Base-by-base conservation (phyloP, 1,140 invertebrate genomes). In the Cepaea nemoralis region DNA sequence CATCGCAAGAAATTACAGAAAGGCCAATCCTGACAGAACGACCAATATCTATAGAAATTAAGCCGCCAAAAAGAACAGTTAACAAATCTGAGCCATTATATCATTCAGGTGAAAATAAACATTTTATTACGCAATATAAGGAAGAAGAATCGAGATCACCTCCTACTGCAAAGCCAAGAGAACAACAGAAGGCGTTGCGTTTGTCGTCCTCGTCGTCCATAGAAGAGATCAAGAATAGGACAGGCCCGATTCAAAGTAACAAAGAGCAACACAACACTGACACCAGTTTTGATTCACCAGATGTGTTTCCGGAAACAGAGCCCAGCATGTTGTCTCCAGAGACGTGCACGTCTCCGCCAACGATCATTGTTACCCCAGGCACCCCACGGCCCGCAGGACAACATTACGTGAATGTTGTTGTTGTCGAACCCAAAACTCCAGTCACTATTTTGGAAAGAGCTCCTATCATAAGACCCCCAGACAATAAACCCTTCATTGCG, bases 201-300 rank as follows among this genome's bases (percentile, higher is more conserved):
- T 55, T 69, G 1, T 73, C 78, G 2, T 80, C 78, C 33, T 73
- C 78, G 31, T 50, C 78, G 6, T 80, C 78, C 16, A 31, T 40
- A 6, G 77, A 79, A 1, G 69, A 80, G 0, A 12, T 27, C 39
- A 45, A 66, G 42, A 27, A 42, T 33, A 69, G 39, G 22, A 70
- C 48, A 71, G 35, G 39, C 14, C 19, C 3, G 19, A 50, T 33
- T 39, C 67, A 55, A 12, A 22, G 5, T 22, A 22, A n/a, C 14
- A 55, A 55, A 55, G 24, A 24, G 22, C 35, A 59, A 1, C 8
- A 35, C 0, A 80, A 33, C 59, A 42, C 67, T 24, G 55, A 80
- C 33, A 27, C 78, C 35, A 80, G 78, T 33, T 80, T 71, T 10
- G 78, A 80, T 8, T 80, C 78, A 27, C 27, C 59, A 8, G 78